Percentiles rank a stretch among this genome's conserved stretches.
Evolutionary conservation across 2,113 vertebrate genomes (phyloP).

Genomic region (Cisticola juncidis): DNA sequence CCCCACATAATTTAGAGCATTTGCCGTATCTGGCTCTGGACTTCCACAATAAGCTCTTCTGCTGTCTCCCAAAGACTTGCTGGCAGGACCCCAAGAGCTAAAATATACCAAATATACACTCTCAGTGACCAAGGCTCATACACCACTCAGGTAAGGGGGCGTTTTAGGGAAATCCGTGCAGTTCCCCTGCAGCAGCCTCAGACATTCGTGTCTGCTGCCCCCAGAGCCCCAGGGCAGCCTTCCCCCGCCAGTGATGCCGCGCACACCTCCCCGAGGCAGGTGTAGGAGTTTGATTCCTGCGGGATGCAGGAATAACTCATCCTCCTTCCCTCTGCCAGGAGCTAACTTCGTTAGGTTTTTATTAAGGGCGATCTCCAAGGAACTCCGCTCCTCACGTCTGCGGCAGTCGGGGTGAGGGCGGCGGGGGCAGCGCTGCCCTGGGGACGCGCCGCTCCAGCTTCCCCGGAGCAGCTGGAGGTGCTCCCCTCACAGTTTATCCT

Average conservation of each 20-base stretch:
- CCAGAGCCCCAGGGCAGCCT: neutral
- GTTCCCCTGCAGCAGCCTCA: fast-evolving
- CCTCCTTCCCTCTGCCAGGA: neutral
- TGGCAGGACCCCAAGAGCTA: neutral
- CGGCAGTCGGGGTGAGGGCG: neutral
- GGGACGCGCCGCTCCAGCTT: neutral
- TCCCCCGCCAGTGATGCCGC: neutral
- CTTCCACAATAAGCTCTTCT: neutral
- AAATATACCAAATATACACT: fast-evolving
- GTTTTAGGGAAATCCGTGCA: neutral
- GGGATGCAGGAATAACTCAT: neutral
- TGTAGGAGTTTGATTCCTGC: neutral
- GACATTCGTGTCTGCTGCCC: fast-evolving
- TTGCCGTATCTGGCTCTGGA: neutral
- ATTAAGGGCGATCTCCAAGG: neutral
- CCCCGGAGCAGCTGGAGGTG: neutral
- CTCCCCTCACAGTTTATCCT: neutral
- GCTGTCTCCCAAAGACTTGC: neutral
- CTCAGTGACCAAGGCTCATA: neutral
- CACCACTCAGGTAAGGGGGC: fast-evolving
- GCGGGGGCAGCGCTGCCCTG: neutral
- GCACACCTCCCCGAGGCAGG: neutral
- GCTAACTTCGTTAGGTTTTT: neutral
- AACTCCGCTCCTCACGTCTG: neutral
- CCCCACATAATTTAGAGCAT: neutral